Evolutionary conservation across 1,140 invertebrate species (phyloP), one percentile per base, ranked within the genome.

Genomic region (Mya arenaria): DNA sequence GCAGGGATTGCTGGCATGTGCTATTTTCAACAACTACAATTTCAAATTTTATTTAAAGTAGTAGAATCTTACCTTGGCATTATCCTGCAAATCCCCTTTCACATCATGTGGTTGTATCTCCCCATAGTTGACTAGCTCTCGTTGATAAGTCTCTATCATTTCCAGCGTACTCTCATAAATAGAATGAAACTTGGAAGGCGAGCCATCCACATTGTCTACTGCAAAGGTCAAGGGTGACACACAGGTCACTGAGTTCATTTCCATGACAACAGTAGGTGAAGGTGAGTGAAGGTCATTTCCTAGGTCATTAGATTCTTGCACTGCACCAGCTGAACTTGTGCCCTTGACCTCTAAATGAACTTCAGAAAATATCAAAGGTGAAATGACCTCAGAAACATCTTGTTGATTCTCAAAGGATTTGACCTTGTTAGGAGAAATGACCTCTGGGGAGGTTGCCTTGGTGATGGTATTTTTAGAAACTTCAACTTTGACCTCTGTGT

Each of bases 71-170:
- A 87, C 86, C 83, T 73, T 81, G 8, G 82, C 69, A 44, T 80
- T 83, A 55, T 84, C 69, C 30, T 87, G 73, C 19, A 82, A 34
- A 41, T 83, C 84, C 2, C 79, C 82, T 15, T 36, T 69, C 19
- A 86, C 84, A 68, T 91, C 90, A 25, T 71, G 71, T 10, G 77
- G 39, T 1, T 77, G 58, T 19, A 90, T 60, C 44, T 84, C 66
- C 23, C 90, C 90, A 72, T 86, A 74, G 25, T 87, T 88, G 39
- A 89, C 73, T 23, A 89, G 77, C 65, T 85, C 84, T 68, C 83
- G 83, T 44, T 91, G 88, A 77, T 88, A 89, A 19, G 79, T 78
- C n/a, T 86, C 83, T 58, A 91, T 80, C 39, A 86, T 69, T 10
- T 80, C 82, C 52, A 88, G 81, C 3, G 86, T 83, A 17, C 74